These are phyloP conservation scores for Ciconia boyciana DNA, from an alignment of 2,113 vertebrate genomes.

Conservation along the genomic window DNA sequence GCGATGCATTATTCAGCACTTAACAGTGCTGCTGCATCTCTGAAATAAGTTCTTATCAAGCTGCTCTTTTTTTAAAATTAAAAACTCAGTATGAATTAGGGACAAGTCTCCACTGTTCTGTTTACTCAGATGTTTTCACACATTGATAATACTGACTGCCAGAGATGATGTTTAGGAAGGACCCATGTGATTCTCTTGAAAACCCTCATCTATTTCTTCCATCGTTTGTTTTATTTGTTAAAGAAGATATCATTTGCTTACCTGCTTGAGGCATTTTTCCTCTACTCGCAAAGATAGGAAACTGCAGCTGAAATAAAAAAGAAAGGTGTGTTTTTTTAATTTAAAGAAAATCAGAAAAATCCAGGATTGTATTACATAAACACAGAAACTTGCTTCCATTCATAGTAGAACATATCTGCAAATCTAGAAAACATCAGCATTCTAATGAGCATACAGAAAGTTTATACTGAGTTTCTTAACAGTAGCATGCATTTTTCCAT, in stretches of 20 bases:
- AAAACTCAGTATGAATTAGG: background rate
- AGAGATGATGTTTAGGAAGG: background rate
- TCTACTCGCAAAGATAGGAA: conserved; percentile 12
- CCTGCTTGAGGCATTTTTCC: conserved; percentile 48
- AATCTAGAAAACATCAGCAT: background rate
- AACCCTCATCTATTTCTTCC: background rate
- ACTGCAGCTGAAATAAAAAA: conserved; percentile 53
- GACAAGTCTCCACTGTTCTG: background rate
- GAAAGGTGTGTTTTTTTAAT: background rate
- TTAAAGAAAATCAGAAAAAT: background rate
- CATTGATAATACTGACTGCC: background rate
- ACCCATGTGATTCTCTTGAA: background rate
- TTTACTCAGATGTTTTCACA: background rate
- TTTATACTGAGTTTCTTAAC: background rate
- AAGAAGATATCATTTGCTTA: background rate
- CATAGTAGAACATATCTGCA: background rate
- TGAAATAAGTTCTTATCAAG: background rate
- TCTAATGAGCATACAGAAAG: background rate
- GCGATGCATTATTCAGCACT: background rate
- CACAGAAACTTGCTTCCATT: background rate
- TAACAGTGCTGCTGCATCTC: background rate
- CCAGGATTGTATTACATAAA: background rate
- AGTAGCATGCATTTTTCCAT: background rate
- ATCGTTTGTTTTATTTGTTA: background rate
- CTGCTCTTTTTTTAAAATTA: background rate